Evolutionary conservation across 1,140 invertebrate species (phyloP).

Genomic region (Schlechtendalia chinensis): DNA sequence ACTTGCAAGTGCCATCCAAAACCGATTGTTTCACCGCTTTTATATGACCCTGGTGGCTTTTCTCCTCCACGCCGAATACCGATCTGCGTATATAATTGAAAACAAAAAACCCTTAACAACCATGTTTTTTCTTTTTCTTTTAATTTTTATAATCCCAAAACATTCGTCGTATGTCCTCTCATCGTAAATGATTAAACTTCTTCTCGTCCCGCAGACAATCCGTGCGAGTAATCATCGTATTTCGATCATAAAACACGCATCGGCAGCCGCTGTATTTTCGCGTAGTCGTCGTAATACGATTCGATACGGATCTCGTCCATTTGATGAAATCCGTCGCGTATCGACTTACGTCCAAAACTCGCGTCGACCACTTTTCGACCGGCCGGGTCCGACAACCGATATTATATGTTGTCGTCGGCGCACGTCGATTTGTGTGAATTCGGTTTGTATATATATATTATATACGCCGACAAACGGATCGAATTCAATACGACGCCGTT

Average conservation of each 20-base stretch:
- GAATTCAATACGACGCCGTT: neutral
- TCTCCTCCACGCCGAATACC: conserved; percentile 92
- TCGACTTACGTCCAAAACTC: too few relatives aligned
- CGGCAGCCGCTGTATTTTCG: too few relatives aligned
- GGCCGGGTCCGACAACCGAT: too few relatives aligned
- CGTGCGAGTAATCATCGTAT: too few relatives aligned
- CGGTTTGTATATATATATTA: conserved; percentile 2
- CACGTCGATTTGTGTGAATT: neutral
- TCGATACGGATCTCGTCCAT: neutral
- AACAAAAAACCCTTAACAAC: conserved; percentile 30
- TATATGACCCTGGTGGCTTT: conserved; percentile 93
- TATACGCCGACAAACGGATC: neutral
- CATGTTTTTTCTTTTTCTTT: conserved; percentile 22
- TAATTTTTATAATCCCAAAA: too few relatives aligned
- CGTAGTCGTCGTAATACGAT: neutral
- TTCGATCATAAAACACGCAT: too few relatives aligned
- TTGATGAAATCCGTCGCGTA: too few relatives aligned
- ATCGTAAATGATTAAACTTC: too few relatives aligned
- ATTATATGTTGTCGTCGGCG: too few relatives aligned
- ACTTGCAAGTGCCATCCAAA: conserved; percentile 98
- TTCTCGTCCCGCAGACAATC: too few relatives aligned
- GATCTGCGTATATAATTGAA: conserved; percentile 64
- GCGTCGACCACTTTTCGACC: too few relatives aligned
- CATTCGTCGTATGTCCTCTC: too few relatives aligned
- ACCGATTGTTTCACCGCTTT: conserved; percentile 97